Evolutionary conservation across 37 sponge, comb jelly and placozoan species (phyloP).

Genomic region (Eunapius fragilis): DNA sequence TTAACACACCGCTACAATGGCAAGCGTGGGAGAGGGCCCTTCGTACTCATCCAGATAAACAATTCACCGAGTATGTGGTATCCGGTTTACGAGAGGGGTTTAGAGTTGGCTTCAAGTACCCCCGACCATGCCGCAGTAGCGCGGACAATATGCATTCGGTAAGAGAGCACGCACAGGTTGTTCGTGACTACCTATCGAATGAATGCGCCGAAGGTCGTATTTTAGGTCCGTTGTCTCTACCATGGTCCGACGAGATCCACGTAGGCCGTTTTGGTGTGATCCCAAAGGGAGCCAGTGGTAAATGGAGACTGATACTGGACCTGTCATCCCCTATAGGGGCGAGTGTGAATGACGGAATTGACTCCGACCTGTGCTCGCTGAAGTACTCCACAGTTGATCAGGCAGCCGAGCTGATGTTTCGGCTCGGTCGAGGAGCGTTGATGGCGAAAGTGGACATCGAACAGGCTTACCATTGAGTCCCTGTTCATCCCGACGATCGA

Average conservation of each 20-base stretch:
- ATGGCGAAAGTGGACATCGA: neutral
- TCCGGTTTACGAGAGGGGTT: conserved; percentile 26
- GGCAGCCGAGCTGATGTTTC: neutral
- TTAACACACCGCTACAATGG: conserved; percentile 26
- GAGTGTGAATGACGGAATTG: conserved; percentile 28
- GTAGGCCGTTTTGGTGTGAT: conserved; percentile 36
- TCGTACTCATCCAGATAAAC: conserved; percentile 8
- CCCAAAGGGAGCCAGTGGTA: conserved; percentile 13
- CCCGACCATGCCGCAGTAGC: neutral
- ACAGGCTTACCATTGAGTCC: neutral
- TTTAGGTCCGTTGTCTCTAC: conserved; percentile 10
- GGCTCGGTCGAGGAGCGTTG: neutral
- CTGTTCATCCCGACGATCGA: neutral
- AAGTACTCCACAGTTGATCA: conserved; percentile 11
- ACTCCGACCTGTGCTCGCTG: neutral
- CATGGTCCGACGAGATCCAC: conserved; percentile 5
- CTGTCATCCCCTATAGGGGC: conserved; percentile 23
- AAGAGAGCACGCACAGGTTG: conserved; percentile 4
- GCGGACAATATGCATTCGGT: conserved; percentile 24
- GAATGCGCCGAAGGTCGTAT: conserved; percentile 10
- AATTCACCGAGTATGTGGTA: conserved; percentile 5
- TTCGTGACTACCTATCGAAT: neutral
- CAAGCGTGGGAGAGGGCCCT: conserved; percentile 12
- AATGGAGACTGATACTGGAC: conserved; percentile 39
- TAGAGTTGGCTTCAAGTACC: conserved; percentile 17